Base-by-base conservation (phyloP, 2,113 vertebrate genomes). In the Microcebus ravelobensis region DNA sequence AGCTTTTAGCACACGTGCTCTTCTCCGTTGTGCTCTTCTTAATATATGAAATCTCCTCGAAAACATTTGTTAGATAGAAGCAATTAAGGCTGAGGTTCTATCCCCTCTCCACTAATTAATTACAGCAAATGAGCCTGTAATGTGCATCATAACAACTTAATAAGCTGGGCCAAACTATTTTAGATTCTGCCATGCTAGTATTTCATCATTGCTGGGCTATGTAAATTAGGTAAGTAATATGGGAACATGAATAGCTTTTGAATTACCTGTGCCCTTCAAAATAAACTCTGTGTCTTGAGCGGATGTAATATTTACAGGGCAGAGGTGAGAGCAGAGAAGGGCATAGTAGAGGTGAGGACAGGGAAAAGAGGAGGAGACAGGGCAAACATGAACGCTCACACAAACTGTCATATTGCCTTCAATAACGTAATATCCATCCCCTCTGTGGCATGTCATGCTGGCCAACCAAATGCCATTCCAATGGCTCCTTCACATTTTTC, bases 31-130 rank as follows among this genome's bases (percentile, higher is more conserved):
- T 65, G 55, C 48, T 93, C 52, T 82, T 96, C 83, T 94, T 90
- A 91, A 96, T 97, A 95, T 94, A 89, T 89, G 74, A 97, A 95
- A 71, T 95, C 96, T 96, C 50, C 90, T 96, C 8, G 13, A 96
- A 98, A 96, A 96, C 80, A 96, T 82, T 87, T 90, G 70, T 90
- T 96, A 91, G 73, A 93, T 25, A 89, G 91, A 96, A 98, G 83
- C 57, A 96, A 95, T 97, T 96, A 96, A 87, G 39, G 74, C 68
- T 10, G 61, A 93, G 45, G 52, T 70, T 96, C 73, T 85, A 68
- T 61, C 27, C 73, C 97, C 23, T 77, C 82, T 95, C 39, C 42
- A 77, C 79, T 83, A 97, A 90, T 97, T 97, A 95, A 97, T 92
- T 93, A 79, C 9, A 81, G 82, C 93, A 97, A 97, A 93, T 94